Base-by-base conservation (phyloP, 1,140 invertebrate species). In the Achatina immaculata region DNA sequence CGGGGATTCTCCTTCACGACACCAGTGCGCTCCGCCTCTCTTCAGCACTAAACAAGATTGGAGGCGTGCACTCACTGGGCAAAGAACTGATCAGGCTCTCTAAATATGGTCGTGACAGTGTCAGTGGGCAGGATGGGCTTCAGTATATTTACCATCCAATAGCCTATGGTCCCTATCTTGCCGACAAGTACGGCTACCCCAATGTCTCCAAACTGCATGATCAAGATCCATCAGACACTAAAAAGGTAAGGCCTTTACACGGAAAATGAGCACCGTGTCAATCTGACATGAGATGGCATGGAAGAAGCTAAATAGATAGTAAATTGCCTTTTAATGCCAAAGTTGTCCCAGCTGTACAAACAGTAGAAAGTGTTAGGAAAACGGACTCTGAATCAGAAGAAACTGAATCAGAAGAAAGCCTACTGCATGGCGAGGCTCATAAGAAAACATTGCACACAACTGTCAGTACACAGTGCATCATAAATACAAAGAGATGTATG, bases 131-230 rank as follows among this genome's bases (percentile, higher is more conserved):
- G 48, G 81, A 90, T 83, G 86, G 87, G 4, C 55, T 85, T 0
- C 86, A 89, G 78, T 90, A 90, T 71, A 88, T 90, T 42, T 89
- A 87, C 73, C 88, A 89, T 76, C 88, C 90, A 0, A 86, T 90
- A 11, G 89, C 89, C 16, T 90, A 88, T 79, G 90, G 90, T 19
- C 90, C 90, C 1, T 90, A 83, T 69, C 78, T 90, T 48, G 90
- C 89, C 1, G 88, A 89, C 55, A 90, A 90, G 77, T 90, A 90
- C 83, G 88, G 87, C 28, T 89, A 87, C 81, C 90, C 90, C 38
- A 88, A 71, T n/a, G 84, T 90, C 38, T 85, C 86, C 51, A 88
- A 87, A 78, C 80, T 88, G 36, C 87, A 89, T 71, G 81, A 85
- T 51, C 76, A 80, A 58, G 87, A 90, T 78, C 86, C 87, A 0